These are phyloP conservation scores for Ellobius talpinus DNA, from an alignment of 2,113 vertebrate genomes.

Conservation along the genomic window DNA sequence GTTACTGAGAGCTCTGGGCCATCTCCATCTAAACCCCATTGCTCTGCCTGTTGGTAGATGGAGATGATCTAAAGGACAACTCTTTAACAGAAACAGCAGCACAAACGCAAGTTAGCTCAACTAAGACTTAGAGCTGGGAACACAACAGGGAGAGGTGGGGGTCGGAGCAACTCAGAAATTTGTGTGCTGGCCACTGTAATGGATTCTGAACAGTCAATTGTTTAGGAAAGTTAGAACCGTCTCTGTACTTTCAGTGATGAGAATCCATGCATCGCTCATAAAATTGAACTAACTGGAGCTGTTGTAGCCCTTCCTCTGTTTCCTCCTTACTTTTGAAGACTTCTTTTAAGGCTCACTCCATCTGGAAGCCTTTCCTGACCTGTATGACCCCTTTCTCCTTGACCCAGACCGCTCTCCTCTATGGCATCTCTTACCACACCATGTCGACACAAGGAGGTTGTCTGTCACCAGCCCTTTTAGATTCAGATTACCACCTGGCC, in stretches of 20 bases:
- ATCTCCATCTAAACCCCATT: background rate
- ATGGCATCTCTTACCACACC: background rate
- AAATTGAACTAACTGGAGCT: background rate
- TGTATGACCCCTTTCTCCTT: accelerated
- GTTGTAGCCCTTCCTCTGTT: background rate
- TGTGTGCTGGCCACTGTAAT: background rate
- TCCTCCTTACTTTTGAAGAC: background rate
- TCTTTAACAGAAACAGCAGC: background rate
- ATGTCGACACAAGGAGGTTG: background rate
- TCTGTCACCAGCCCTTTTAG: background rate
- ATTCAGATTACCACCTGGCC: background rate
- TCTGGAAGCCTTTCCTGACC: background rate
- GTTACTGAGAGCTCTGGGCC: background rate
- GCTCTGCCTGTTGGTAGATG: background rate
- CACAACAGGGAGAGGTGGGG: background rate
- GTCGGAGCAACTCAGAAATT: background rate
- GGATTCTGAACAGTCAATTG: background rate
- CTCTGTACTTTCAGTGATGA: background rate
- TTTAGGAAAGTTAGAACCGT: background rate
- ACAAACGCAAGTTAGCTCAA: background rate
- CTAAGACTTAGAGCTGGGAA: background rate
- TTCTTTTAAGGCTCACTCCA: background rate
- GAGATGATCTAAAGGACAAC: background rate
- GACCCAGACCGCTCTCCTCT: background rate
- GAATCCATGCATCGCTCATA: background rate